Conservation (phyloP, 2,797 vertebrate genomes). For the Acestrorhynchus altus region DNA sequence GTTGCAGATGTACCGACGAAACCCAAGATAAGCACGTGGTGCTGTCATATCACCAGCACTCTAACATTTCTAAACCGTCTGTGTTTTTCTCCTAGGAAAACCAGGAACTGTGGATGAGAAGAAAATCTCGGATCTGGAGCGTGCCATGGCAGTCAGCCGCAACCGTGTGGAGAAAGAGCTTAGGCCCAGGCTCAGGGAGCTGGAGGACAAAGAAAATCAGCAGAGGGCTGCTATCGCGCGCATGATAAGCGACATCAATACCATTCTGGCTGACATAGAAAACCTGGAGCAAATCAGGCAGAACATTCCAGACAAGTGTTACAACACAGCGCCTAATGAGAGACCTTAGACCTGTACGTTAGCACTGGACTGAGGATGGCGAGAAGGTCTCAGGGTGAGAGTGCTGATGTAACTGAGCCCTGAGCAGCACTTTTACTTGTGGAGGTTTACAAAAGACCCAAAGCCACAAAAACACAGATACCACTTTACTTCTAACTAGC, state of each 20-base stretch:
- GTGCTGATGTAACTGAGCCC: background rate
- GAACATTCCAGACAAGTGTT: conserved; percentile 84
- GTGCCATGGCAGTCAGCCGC: conserved; percentile 73
- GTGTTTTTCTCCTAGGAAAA: conserved; percentile 70
- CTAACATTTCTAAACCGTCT: background rate
- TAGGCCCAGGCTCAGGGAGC: conserved; percentile 73
- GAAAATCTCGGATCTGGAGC: conserved; percentile 77
- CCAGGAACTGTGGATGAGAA: conserved; percentile 74
- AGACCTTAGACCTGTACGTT: conserved; percentile 68
- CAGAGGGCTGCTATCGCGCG: conserved; percentile 70
- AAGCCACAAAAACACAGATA: conserved; percentile 5
- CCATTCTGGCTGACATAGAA: conserved; percentile 82
- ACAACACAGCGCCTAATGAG: conserved; percentile 82
- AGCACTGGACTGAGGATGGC: background rate
- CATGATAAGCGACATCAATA: conserved; percentile 80
- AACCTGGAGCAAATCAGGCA: conserved; percentile 87
- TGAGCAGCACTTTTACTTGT: background rate
- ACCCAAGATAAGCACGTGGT: too few relatives aligned
- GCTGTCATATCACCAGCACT: too few relatives aligned
- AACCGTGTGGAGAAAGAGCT: conserved; percentile 72
- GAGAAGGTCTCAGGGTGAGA: background rate
- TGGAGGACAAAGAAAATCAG: conserved; percentile 73
- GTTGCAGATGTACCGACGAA: too few relatives aligned
- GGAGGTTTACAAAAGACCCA: background rate
- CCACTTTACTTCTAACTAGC: background rate